Conservation (phyloP, 2,797 vertebrate species). For the Syngnathus acus region DNA sequence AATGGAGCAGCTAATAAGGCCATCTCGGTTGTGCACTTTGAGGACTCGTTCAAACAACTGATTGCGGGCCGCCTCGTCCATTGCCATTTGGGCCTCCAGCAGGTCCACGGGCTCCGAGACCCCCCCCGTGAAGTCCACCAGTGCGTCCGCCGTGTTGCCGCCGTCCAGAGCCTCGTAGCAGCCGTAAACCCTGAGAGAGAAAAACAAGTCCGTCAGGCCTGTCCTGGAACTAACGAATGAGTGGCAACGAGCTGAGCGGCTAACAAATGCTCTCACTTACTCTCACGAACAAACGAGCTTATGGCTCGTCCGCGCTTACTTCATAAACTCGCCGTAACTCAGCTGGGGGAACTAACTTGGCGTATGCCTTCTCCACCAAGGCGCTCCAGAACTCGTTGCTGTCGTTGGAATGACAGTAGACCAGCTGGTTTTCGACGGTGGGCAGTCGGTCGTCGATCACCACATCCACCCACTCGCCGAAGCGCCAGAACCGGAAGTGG, state of each 20-base stretch:
- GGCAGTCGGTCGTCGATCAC: conserved; percentile 93
- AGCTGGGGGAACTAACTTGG: conserved; percentile 80
- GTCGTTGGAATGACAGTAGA: conserved; percentile 96
- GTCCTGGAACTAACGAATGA: not conserved
- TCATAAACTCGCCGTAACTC: no score
- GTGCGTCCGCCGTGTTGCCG: conserved; percentile 89
- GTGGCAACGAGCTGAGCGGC: not conserved
- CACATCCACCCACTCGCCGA: conserved; percentile 90
- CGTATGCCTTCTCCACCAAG: conserved; percentile 94
- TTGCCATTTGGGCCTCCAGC: conserved; percentile 75
- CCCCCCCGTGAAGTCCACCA: conserved; percentile 93
- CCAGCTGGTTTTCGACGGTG: conserved; percentile 85
- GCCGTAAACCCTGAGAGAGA: conserved; percentile 74
- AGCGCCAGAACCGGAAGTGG: conserved; percentile 97
- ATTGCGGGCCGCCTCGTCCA: conserved; percentile 77
- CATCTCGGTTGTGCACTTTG: conserved; percentile 90
- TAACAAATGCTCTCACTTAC: no score
- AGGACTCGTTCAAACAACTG: conserved; percentile 87
- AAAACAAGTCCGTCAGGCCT: no score
- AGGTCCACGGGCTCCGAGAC: conserved; percentile 90
- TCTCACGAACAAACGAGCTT: not conserved
- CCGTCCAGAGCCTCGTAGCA: conserved; percentile 93
- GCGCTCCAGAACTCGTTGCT: conserved; percentile 95
- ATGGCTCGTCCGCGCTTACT: no score
- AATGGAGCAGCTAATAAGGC: conserved; percentile 97